Percentiles rank a stretch among this genome's conserved stretches.
Conservation (phyloP, 2,888 invertebrate genomes). For the Nymphalis polychloros region DNA sequence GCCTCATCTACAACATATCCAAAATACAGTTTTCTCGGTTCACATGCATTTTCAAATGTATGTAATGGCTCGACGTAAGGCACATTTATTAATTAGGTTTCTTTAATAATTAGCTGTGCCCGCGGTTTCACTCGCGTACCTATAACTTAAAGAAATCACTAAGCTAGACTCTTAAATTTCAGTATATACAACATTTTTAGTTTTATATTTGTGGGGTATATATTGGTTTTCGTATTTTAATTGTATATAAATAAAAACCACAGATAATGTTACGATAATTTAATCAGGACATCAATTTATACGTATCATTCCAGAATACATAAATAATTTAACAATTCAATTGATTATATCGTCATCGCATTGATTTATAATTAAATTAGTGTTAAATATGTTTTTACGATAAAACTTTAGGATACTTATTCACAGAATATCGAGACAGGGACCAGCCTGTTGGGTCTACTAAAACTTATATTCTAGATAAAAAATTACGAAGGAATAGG, state of each 20-base stretch:
- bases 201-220: no score
- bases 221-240: no score
- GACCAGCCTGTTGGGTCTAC: constrained; percentile 69
- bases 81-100: no score
- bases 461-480: constrained; percentile 49
- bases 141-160: no score
- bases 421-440: constrained; percentile 53
- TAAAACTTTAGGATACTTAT: constrained; percentile 33
- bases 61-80: no score
- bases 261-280: constrained; percentile 64
- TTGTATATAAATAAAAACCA: constrained; percentile 39
- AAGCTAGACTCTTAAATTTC: no score
- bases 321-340: constrained; percentile 78
- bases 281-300: constrained; percentile 80
- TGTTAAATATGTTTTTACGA: constrained; percentile 41
- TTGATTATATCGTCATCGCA: constrained; percentile 63
- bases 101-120: no score
- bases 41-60: no score
- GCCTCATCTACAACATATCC: no score
- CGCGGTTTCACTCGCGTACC: no score
- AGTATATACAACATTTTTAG: no score
- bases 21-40: no score
- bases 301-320: constrained; percentile 77
- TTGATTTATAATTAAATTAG: constrained; percentile 28
- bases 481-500: constrained; percentile 41